Evolutionary conservation across 2,797 vertebrate genomes (phyloP), one percentile per base, ranked within the genome.

Genomic region (Falco novaeseelandiae): DNA sequence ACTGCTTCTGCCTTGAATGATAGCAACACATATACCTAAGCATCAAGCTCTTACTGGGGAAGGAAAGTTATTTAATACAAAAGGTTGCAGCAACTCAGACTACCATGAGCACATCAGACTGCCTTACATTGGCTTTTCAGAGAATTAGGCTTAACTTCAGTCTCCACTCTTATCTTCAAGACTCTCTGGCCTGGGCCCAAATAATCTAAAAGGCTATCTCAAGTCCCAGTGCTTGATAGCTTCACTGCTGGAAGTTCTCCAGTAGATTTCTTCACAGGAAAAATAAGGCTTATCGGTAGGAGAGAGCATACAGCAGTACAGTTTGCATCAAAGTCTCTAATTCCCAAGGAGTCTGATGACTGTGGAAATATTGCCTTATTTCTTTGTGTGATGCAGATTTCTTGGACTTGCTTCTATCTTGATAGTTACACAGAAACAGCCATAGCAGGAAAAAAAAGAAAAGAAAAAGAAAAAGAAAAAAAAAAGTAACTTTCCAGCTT

Each of bases 141-240:
- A 94, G 86, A 94, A 83, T 95, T 92, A 92, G 76, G 86, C 86
- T 97, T 94, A 90, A 90, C 83, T 92, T 89, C 90, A 95, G 49
- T 80, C 71, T 94, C 63, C 12, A 18, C 29, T 70, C 59, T 95
- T 93, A 97, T 97, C 95, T 97, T 89, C 74, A 83, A 74, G 92
- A 65, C 67, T 77, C 57, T 90, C 23, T 90, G 90, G 90, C 88
- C 86, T 74, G 59, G 59, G 27, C 59, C 44, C 92, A 90, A 69
- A 38, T 94, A 96, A 96, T 95, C 91, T 90, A 40, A 94, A 95
- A 96, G 78, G 71, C 81, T 94, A 94, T 96, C 95, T 93, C 78
- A 91, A 96, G 61, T 29, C 79, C 57, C 59, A 65, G 84, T 76
- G 42, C 94, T 93, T 96, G 94, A 93, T 96, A 94, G 78, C 71